Evolutionary conservation across 2,797 vertebrate species (phyloP).

Genomic region (Emydoidea blandingii): DNA sequence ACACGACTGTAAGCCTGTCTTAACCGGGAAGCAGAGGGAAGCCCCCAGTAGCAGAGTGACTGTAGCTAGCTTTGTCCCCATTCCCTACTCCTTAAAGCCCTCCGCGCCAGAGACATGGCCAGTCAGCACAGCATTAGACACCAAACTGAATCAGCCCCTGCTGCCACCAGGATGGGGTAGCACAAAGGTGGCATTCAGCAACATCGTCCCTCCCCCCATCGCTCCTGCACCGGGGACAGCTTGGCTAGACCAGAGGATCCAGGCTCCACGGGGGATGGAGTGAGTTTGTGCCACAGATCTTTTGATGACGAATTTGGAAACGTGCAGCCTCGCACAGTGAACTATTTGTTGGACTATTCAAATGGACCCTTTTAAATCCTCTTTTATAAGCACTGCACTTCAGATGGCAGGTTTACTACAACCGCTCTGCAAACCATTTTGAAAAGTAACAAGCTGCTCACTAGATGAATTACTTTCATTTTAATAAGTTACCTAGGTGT

Average conservation of each 20-base stretch:
- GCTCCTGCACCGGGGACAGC: neutral
- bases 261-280: neutral
- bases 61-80: neutral
- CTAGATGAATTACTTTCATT: neutral
- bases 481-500: neutral
- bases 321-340: neutral
- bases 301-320: neutral
- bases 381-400: neutral
- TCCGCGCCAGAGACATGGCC: neutral
- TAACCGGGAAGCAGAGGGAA: neutral
- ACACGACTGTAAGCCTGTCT: neutral
- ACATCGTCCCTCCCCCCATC: neutral
- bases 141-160: neutral
- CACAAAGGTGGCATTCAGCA: fast-evolving
- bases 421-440: neutral
- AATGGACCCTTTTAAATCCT: neutral
- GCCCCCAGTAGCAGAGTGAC: neutral
- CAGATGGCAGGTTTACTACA: neutral
- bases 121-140: neutral
- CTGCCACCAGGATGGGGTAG: neutral
- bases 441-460: neutral
- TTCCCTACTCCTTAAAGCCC: neutral
- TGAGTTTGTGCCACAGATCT: neutral
- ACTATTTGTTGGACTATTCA: neutral
- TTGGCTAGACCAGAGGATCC: neutral